Evolutionary conservation across 2,797 vertebrate genomes (phyloP), one percentile per base, ranked within the genome.

Genomic region (Serranus cabrilla): DNA sequence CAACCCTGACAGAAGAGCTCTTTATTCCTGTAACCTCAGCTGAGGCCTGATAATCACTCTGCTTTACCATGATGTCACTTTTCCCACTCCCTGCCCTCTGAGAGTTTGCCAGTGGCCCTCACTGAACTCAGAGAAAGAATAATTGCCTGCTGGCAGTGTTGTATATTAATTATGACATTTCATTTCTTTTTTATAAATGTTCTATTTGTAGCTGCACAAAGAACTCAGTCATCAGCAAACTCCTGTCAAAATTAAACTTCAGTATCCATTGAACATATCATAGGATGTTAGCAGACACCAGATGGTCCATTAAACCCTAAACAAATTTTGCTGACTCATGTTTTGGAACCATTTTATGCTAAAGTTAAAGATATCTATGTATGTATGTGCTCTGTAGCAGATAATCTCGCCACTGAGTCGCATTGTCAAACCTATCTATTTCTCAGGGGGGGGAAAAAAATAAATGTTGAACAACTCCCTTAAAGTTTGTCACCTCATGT

Each of bases 61-160:
- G 55, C 5, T 84, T 81, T 59, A 40, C 78, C 58, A 67, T 82
- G 82, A 88, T 73, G 73, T 80, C 82, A 83, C 20, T 87, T 65
- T 52, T 71, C 74, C 82, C 61, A 46, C 45, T 85, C 23, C 4
- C 59, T 49, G 39, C 69, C 62, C 67, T 54, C 20, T 42, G 45
- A 11, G 27, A 54, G 7, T 71, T 73, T 14, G 52, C 47, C 43
- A 55, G 6, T 66, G 79, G 56, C 64, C 60, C n/a, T 56, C 50
- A 55, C 0, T 72, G 47, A 67, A 70, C 62, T 60, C 2, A 43
- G 45, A 16, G 62, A n/a, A 80, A 47, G 18, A 43, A 50, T 11
- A 2, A 31, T 40, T 47, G 27, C 62, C 25, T 1, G 2, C 1
- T 4, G 8, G 16, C 20, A 45, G 27, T n/a, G 4, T 3, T 47